Percentiles rank a stretch among this genome's conserved stretches.
Evolutionary conservation across 2,888 invertebrate species (phyloP).

Genomic region (Eulithis prunata): DNA sequence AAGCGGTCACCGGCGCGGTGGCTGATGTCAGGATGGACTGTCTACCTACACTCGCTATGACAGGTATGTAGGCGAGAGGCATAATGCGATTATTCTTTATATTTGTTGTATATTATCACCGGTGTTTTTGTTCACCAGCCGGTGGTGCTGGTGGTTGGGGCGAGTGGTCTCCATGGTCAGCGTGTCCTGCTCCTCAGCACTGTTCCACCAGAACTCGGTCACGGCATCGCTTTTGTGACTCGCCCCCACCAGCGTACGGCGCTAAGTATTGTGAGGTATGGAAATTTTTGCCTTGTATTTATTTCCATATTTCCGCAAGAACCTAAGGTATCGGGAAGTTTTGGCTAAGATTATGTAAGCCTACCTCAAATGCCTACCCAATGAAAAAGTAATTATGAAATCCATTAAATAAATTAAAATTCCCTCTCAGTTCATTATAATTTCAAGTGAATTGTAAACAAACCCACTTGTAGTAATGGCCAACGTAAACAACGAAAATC

Average conservation of each 20-base stretch:
- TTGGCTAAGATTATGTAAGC: no score
- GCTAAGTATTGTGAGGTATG: constrained; percentile 94
- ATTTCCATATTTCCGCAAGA: no score
- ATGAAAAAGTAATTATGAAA: no score
- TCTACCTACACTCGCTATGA: constrained; percentile 91
- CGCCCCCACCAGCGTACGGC: constrained; percentile 94
- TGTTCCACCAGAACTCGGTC: constrained; percentile 86
- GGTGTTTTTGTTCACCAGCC: constrained; percentile 72
- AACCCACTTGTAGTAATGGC: constrained; percentile 12
- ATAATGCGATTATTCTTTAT: no score
- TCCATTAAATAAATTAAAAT: constrained; percentile 3
- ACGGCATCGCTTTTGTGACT: constrained; percentile 94
- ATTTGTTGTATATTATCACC: no score
- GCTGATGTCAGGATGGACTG: constrained; percentile 94
- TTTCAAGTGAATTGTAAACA: constrained; percentile 1
- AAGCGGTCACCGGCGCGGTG: constrained; percentile 93
- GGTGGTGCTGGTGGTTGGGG: constrained; percentile 91
- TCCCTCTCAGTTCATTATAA: constrained; percentile 8
- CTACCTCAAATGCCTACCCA: no score
- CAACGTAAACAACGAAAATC: constrained; percentile 10
- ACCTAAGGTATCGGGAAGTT: no score
- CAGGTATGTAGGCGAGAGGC: constrained; percentile 79
- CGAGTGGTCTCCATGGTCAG: constrained; percentile 93
- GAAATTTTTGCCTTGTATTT: neutral
- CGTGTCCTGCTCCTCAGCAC: constrained; percentile 90